Conservation (phyloP, 2,888 invertebrate species). For the Eupithecia dodoneata region DNA sequence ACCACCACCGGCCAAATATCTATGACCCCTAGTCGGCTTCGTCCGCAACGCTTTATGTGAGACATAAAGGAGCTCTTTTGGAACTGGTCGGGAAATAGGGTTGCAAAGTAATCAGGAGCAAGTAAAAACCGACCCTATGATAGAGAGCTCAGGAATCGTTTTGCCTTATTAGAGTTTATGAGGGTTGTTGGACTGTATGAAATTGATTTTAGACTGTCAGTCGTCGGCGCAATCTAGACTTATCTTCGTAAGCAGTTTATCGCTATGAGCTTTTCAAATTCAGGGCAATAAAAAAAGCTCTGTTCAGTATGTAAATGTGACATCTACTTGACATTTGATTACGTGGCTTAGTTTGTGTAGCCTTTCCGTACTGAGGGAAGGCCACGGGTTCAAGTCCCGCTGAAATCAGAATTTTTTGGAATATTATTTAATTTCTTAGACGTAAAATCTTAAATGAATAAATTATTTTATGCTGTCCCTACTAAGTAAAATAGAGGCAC, state of each 20-base stretch:
- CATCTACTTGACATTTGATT: no score
- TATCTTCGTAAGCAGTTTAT: constrained; percentile 28
- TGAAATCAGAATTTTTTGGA: no score
- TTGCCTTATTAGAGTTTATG: constrained; percentile 39
- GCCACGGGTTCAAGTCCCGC: no score
- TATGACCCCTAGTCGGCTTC: constrained; percentile 44
- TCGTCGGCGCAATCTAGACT: constrained; percentile 51
- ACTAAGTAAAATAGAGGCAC: no score
- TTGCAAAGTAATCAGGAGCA: constrained; percentile 47
- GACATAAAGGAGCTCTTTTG: constrained; percentile 46
- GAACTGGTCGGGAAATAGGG: constrained; percentile 48
- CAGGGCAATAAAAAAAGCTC: constrained; percentile 2
- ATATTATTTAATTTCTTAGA: not conserved
- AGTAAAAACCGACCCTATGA: constrained; percentile 21
- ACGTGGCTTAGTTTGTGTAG: no score
- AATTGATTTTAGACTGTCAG: constrained; percentile 56
- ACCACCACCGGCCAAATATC: constrained; percentile 45
- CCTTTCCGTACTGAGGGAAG: no score
- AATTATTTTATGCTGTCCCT: no score
- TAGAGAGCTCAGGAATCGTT: constrained; percentile 33
- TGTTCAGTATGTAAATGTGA: not conserved
- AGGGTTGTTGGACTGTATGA: constrained; percentile 53
- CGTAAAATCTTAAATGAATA: not conserved
- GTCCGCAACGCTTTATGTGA: constrained; percentile 13
- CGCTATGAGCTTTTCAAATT: constrained; percentile 14